Evolutionary conservation across 1,140 invertebrate species (phyloP), one percentile per base, ranked within the genome.

Genomic region (Paracyclopina nana): DNA sequence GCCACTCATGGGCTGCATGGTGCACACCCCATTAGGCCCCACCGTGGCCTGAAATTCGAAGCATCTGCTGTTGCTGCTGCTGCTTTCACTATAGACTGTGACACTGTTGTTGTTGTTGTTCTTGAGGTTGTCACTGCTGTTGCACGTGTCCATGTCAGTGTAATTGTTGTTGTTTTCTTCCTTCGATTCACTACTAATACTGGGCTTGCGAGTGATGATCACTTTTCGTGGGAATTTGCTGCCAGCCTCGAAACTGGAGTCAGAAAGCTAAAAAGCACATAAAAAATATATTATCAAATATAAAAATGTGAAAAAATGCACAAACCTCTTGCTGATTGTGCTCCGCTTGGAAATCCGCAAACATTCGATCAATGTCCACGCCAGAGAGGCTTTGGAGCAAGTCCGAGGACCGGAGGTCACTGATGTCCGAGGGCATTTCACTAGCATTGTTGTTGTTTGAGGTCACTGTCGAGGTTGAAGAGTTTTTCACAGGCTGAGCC

Each of bases 321-420:
- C 29, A 8, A 31, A 9, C 29, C 14, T 14, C 29, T 31, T 31
- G 14, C 29, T 14, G 29, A 31, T 9, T 31, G 14, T 31, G 29
- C 25, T 46, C 44, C n/a, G 44, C 44, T 27, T 46, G 44, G 26
- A 46, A 46, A 12, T 46, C 44, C 9, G 44, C 44, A 27, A 46
- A 46, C 18, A 46, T 46, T 12, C 24, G n/a, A 22, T 46, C 44
- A 9, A 46, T 46, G 25, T 46, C 44, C 8, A 46, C 26, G 9
- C 25, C 44, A 22, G 44, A 25, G 6, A 46, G 11, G 44, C 16
- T 46, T 42, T 20, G 44, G 11, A 46, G 20, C 26, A 46, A 22
- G 26, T 46, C 44, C 18, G 44, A n/a, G 26, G 18, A 25, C 20
- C 44, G 6, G n/a, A 46, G 20, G 44, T 46, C 44, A 27, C 44